phyloP scores from a whole-genome alignment of 2,888 invertebrate genomes.

The Danaus chrysippus region DNA sequence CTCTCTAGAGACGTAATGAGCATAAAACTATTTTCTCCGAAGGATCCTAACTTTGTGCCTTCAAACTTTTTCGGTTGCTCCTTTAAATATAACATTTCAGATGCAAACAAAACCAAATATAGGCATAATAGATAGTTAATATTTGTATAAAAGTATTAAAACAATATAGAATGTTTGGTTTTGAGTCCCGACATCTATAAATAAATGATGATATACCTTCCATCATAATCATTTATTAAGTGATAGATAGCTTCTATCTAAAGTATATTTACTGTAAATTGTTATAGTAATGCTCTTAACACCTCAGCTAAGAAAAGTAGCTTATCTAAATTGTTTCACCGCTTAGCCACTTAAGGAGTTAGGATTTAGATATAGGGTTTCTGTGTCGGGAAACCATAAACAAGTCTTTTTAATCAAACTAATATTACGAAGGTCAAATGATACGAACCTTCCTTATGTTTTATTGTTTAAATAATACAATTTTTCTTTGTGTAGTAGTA shows the following conservation, averaged over 20 bases:
- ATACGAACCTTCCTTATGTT: not conserved
- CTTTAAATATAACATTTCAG: not conserved
- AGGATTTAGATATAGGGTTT: slow-evolving; percentile 22
- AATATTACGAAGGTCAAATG: not conserved
- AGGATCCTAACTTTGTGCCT: not conserved
- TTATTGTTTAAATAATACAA: not conserved
- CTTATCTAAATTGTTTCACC: slow-evolving; percentile 21
- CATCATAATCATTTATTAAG: no score
- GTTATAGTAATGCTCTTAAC: not conserved
- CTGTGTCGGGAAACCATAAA: slow-evolving; percentile 9
- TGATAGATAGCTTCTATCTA: no score
- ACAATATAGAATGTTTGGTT: no score
- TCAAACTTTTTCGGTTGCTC: not conserved
- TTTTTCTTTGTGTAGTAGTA: not conserved
- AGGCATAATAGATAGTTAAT: no score
- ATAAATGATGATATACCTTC: no score
- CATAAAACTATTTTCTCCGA: not conserved
- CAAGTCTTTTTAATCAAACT: not conserved
- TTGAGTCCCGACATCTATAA: no score
- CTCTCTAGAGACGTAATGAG: slow-evolving; percentile 2
- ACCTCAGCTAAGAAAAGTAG: slow-evolving; percentile 18
- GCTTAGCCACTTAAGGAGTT: slow-evolving; percentile 22
- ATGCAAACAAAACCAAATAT: not conserved
- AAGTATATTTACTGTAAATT: no score
- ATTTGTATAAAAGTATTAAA: no score